These are phyloP conservation scores for Eolophus roseicapilla DNA, from an alignment of 2,113 vertebrate genomes.

Conservation along the genomic window DNA sequence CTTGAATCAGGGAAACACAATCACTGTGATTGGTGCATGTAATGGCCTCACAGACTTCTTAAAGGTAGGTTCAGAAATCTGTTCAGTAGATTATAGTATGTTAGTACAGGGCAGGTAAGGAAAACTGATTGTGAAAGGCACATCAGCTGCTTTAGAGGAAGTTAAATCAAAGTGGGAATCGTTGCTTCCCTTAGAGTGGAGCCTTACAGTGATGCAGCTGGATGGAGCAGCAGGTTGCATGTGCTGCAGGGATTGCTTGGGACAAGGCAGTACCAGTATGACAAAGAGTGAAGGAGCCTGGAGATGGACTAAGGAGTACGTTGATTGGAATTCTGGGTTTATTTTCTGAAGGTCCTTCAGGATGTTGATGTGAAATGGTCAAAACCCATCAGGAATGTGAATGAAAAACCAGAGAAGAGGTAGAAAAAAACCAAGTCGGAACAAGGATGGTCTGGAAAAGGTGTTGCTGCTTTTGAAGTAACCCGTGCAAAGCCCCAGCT, in stretches of 20 bases:
- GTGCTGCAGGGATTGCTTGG: background rate
- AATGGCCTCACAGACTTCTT: background rate
- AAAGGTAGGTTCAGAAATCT: background rate
- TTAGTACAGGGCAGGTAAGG: background rate
- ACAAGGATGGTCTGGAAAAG: background rate
- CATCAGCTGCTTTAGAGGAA: rapidly evolving
- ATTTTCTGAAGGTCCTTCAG: background rate
- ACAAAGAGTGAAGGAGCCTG: background rate
- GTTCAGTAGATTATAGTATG: background rate
- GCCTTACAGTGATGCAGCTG: background rate
- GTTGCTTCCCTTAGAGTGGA: background rate
- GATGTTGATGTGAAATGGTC: background rate
- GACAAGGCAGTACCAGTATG: background rate
- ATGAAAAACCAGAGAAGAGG: background rate
- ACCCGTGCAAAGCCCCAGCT: background rate
- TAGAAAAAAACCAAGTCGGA: background rate
- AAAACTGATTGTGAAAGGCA: background rate
- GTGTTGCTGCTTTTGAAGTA: background rate
- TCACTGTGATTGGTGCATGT: background rate
- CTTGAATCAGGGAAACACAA: background rate
- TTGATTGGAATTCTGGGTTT: background rate
- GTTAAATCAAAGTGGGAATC: background rate
- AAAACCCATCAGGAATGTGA: background rate
- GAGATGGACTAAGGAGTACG: background rate
- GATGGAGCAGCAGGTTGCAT: background rate